Base-by-base conservation (phyloP, 1,140 invertebrate species). In the Pseudomyrmex concolor region DNA sequence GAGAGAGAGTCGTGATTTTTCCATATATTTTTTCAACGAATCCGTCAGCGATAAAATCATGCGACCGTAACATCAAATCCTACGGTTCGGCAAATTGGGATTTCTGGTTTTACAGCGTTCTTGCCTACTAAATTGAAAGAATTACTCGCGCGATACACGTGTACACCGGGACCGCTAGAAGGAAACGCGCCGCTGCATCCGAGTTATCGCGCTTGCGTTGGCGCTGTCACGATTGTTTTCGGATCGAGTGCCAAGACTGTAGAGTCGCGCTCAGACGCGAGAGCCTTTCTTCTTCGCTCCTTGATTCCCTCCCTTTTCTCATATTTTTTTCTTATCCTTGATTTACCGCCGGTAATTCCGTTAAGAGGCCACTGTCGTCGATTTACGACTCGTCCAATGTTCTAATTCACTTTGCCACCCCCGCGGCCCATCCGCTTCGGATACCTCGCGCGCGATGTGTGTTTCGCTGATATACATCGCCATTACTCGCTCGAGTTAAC, bases 281-380 rank as follows among this genome's bases (percentile, higher is more conserved):
- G 59, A 60, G 48, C 9, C 66, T 34, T 34, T 34, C 45, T 70
- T 78, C 72, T 88, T 68, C 48, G 51, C 81, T 59, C 66, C 50
- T 51, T 73, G 45, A 64, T 82, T 71, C 54, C 59, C 63, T 78
- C 72, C 83, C 70, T 0, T 34, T 34, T 34, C 34, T 34, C 43
- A 68, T 70, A 67, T 78, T 76, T 84, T 73, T 73, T 77, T 55
- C 48, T 25, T 17, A 43, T 68, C 64, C 25, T 82, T 91, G 89
- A 91, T 90, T 90, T 87, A 91, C 84, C 77, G 88, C 54, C 77
- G 9, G 86, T 91, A 90, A 91, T 91, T 86, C 71, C 83, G 86
- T 85, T 89, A 90, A 90, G 87, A 89, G 86, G 81, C 80, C 80
- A 70, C 71, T 51, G 72, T 74, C 55, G 64, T 51, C 74, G 87